A percentile compares a stretch with the other conserved stretches of the same genome.
These are phyloP conservation scores for Coryphaenoides rupestris DNA, from an alignment of 2,113 vertebrate species.

Conservation along the genomic window DNA sequence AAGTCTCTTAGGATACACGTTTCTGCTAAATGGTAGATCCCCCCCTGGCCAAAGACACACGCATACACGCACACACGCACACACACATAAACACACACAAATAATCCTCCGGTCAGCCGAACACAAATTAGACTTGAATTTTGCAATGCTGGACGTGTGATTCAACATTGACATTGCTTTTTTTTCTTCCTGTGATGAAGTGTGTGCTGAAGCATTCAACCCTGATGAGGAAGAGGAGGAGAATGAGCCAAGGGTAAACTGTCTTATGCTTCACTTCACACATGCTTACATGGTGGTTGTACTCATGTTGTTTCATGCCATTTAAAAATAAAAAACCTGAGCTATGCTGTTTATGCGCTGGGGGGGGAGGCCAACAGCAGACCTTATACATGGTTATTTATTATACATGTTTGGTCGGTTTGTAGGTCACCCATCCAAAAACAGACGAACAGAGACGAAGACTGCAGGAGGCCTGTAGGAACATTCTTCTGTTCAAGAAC, in stretches of 20 bases:
- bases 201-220: conserved; percentile 97
- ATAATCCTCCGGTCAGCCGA: no score
- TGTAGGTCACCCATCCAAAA: conserved; percentile 94
- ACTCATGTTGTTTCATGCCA: not conserved
- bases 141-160: not conserved
- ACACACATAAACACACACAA: no score
- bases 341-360: not conserved
- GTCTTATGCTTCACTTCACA: not conserved
- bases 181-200: conserved; percentile 68
- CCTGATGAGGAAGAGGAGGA: conserved; percentile 98
- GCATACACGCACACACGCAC: no score
- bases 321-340: not conserved
- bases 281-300: not conserved
- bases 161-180: not conserved
- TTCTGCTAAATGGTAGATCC: not conserved
- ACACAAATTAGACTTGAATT: not conserved
- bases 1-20: no score
- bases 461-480: conserved; percentile 94
- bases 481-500: conserved; percentile 97
- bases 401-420: conserved; percentile 18
- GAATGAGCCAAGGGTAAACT: conserved; percentile 85
- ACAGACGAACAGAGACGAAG: conserved; percentile 96
- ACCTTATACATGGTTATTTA: no score
- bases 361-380: no score
- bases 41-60: not conserved